phyloP scores from a whole-genome alignment of 1,140 invertebrate genomes.

The Cataglyphis hispanica region DNA sequence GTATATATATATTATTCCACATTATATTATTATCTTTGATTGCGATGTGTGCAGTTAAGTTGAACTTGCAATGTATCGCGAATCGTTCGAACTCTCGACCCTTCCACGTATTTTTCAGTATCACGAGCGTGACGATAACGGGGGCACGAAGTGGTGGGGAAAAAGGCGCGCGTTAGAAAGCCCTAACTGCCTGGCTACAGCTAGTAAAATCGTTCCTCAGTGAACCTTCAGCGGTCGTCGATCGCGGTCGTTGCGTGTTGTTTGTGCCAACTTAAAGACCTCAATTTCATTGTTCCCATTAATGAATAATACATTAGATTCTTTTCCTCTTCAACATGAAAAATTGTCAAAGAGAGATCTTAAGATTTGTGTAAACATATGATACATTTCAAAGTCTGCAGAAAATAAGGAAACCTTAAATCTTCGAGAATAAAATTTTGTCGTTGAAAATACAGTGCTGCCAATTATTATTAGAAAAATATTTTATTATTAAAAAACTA shows the following conservation, averaged over 20 bases:
- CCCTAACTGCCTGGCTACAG: slow-evolving; percentile 64
- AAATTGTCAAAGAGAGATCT: neutral
- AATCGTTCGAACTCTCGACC: slow-evolving; percentile 16
- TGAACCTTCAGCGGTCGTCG: slow-evolving; percentile 70
- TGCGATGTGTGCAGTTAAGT: neutral
- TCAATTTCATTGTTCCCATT: slow-evolving; percentile 49
- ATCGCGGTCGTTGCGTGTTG: slow-evolving; percentile 59
- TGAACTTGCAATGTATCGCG: neutral
- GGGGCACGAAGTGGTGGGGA: slow-evolving; percentile 28
- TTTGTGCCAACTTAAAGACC: slow-evolving; percentile 40
- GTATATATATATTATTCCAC: neutral
- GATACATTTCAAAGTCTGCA: neutral
- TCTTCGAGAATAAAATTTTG: neutral
- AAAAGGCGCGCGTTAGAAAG: slow-evolving; percentile 70
- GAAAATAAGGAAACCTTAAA: neutral
- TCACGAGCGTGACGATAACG: slow-evolving; percentile 45
- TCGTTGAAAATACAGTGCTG: neutral
- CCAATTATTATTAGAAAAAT: neutral
- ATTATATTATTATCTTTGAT: neutral
- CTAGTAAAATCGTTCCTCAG: slow-evolving; percentile 73
- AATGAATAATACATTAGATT: neutral
- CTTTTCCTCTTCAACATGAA: neutral
- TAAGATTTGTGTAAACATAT: neutral
- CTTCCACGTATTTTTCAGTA: slow-evolving; percentile 42
- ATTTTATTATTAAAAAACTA: neutral